Evolutionary conservation across 2,888 invertebrate species (phyloP), one percentile per base, ranked within the genome.

Genomic region (Leptopterna dolabrata): DNA sequence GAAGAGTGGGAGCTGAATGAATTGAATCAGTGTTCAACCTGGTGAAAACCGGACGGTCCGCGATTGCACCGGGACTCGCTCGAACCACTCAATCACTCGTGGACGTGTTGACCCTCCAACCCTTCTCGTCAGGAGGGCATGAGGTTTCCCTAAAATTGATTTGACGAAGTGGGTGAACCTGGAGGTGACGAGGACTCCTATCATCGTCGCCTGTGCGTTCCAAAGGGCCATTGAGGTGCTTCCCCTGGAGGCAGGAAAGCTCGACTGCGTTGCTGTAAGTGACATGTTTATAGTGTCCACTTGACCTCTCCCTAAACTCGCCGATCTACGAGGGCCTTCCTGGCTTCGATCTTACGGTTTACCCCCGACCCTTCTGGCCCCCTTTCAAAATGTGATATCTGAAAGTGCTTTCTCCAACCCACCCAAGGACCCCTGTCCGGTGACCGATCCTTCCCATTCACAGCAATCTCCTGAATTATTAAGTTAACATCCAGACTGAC

Each of bases 241-340:
- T 36, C 36, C 73, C 30, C 73, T 6, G 0, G 30, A 14, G 19
- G 19, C 73, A 36, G n/a, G 55, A 16, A 55, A 55, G 36, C 73
- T 13, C 30, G 7, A 3, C 36, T 29, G 27, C 24, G 19, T 76
- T 14, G 27, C 85, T 85, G 85, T 43, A 29, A 71, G 85, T 85
- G 85, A 85, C 85, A 85, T 85, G 85, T 85, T 85, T 85, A 85
- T 85, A 85, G 85, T 85, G 85, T 47, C 85, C 85, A 85, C 85
- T 85, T 85, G 85, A 85, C 85, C 85, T 81, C 30, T 47, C 81
- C 55, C 81, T 51, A 41, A 81, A 81, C 81, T 81, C 51, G 55
- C 81, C 81, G 55, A 55, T 81, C 55, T 81, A 81, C 81, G 51
- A 81, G 81, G 36, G 81, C 81, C 63, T 63, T 55, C 81, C 81